phyloP scores from a whole-genome alignment of 1,140 invertebrate species.

The Acromyrmex heyeri region DNA sequence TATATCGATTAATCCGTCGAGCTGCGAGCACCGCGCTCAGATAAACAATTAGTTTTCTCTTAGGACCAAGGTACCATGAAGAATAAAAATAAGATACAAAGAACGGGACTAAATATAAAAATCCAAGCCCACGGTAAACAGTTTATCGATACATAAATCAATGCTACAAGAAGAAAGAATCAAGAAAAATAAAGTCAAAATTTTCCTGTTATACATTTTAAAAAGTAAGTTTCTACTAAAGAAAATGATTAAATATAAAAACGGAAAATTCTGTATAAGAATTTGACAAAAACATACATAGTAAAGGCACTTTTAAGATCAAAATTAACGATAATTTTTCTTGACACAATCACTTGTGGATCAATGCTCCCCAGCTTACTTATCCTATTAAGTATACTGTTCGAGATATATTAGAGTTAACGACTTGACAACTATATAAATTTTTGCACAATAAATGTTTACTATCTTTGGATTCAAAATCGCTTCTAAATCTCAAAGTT shows the following conservation, averaged over 20 bases:
- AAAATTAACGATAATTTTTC: not conserved
- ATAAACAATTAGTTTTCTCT: not conserved
- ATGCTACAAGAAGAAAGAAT: not conserved
- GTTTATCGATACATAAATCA: not conserved
- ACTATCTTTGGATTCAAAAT: not conserved
- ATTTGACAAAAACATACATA: not conserved
- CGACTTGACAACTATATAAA: not conserved
- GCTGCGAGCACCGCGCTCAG: not conserved
- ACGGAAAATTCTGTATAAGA: not conserved
- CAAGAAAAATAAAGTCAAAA: not conserved
- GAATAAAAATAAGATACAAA: slow-evolving; percentile 14
- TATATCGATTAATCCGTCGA: slow-evolving; percentile 13
- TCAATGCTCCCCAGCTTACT: not conserved
- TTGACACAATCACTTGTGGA: not conserved
- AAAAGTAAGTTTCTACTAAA: not conserved
- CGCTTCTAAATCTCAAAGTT: not conserved
- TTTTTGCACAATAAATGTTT: not conserved
- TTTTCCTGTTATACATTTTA: not conserved
- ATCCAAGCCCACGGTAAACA: not conserved
- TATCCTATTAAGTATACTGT: not conserved
- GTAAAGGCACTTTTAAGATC: not conserved
- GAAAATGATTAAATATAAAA: not conserved
- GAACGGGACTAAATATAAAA: not conserved
- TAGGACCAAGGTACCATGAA: not conserved
- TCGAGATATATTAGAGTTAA: not conserved